phyloP scores from a whole-genome alignment of 2,113 vertebrate genomes.

The Psephotus haematonotus region DNA sequence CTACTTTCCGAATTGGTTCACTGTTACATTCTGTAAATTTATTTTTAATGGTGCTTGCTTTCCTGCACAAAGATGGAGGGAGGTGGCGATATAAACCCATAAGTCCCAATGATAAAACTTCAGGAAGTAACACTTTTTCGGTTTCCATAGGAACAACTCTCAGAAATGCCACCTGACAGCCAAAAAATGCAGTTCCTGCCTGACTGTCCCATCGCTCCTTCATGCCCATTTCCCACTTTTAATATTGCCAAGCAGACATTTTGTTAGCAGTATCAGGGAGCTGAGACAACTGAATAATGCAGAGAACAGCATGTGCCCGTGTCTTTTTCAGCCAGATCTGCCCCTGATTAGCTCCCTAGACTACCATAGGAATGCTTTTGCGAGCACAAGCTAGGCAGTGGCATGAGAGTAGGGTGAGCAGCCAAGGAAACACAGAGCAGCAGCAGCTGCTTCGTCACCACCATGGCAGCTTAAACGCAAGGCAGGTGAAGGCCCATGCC shows the following conservation, averaged over 20 bases:
- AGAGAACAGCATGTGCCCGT: neutral
- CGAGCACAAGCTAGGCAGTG: neutral
- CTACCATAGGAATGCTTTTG: neutral
- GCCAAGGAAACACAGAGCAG: neutral
- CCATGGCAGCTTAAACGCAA: neutral
- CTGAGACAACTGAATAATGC: neutral
- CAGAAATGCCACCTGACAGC: neutral
- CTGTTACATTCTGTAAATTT: conserved; percentile 14
- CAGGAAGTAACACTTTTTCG: neutral
- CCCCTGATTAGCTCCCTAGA: neutral
- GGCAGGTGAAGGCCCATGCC: neutral
- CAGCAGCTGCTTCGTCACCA: neutral
- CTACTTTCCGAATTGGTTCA: neutral
- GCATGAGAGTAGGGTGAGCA: fast-evolving
- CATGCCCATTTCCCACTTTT: neutral
- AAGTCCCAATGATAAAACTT: neutral
- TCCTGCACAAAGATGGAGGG: neutral
- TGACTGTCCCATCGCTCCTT: neutral
- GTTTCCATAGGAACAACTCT: conserved; percentile 33
- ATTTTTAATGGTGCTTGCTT: conserved; percentile 35
- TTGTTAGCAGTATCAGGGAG: neutral
- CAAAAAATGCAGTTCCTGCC: neutral
- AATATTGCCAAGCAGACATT: neutral
- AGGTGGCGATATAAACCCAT: neutral
- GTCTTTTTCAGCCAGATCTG: fast-evolving